phyloP scores from a whole-genome alignment of 2,797 vertebrate species.

The Limnodromus scolopaceus region DNA sequence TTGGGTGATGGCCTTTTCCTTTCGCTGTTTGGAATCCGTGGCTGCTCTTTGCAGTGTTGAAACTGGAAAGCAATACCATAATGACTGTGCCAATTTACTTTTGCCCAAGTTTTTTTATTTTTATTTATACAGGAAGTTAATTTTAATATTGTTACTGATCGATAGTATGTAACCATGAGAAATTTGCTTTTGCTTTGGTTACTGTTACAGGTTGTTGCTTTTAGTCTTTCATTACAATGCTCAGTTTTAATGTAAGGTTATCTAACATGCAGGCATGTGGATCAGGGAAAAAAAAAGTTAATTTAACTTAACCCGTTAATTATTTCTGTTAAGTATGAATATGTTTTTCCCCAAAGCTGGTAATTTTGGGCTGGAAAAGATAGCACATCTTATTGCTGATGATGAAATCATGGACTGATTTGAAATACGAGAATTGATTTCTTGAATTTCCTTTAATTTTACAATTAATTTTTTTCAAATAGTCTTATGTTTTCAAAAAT shows the following conservation, averaged over 20 bases:
- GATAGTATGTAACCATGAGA: constrained; percentile 9
- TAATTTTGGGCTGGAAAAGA: constrained; percentile 57
- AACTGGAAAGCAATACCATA: constrained; percentile 76
- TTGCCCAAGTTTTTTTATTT: constrained; percentile 62
- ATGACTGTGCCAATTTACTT: constrained; percentile 83
- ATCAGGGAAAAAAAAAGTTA: constrained; percentile 64
- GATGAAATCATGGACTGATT: constrained; percentile 18
- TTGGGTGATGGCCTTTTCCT: not conserved
- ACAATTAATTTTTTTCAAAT: not conserved
- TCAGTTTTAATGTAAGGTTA: constrained; percentile 36
- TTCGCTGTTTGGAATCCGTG: not conserved
- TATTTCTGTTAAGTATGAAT: constrained; percentile 55
- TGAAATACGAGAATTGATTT: constrained; percentile 35
- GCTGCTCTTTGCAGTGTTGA: constrained; percentile 53
- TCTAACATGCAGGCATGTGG: constrained; percentile 86
- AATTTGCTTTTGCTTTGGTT: constrained; percentile 64
- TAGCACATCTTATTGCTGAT: constrained; percentile 5
- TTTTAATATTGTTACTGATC: constrained; percentile 48
- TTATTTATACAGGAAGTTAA: constrained; percentile 72
- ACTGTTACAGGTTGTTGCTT: constrained; percentile 63
- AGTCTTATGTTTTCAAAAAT: constrained; percentile 27
- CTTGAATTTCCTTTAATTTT: constrained; percentile 37
- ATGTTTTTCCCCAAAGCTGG: constrained; percentile 70
- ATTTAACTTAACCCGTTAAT: constrained; percentile 62
- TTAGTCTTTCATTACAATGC: constrained; percentile 58